Conservation (phyloP, 1,140 invertebrate genomes). For the Drosophila mayri region DNA sequence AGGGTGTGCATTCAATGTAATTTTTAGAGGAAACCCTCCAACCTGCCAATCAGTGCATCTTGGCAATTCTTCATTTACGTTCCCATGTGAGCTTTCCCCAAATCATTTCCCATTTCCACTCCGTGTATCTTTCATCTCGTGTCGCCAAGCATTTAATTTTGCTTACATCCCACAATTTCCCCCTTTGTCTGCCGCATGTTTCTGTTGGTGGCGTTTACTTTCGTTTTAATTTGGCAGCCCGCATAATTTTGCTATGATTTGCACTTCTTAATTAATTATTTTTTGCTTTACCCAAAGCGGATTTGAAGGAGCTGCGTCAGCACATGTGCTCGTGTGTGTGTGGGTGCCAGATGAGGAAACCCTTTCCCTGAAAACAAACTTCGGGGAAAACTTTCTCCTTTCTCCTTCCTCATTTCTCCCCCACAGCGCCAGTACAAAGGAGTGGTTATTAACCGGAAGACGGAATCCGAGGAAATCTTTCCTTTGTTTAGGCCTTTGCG, state of each 20-base stretch:
- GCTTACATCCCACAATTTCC: constrained; percentile 36
- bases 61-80: constrained; percentile 14
- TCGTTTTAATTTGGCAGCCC: constrained; percentile 76
- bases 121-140: constrained; percentile 35
- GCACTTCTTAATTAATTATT: constrained; percentile 83
- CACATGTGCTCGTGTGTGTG: constrained; percentile 18
- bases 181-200: constrained; percentile 34
- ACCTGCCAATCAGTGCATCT: background rate
- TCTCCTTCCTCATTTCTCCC: constrained; percentile 45
- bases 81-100: background rate
- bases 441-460: constrained; percentile 47
- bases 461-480: constrained; percentile 24
- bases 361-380: constrained; percentile 52
- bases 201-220: constrained; percentile 70
- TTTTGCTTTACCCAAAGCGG: constrained; percentile 67
- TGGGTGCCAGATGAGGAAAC: constrained; percentile 12
- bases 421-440: constrained; percentile 18
- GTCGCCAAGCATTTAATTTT: constrained; percentile 44
- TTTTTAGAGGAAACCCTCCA: background rate
- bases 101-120: constrained; percentile 4
- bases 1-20: background rate
- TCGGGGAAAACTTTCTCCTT: constrained; percentile 55
- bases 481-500: constrained; percentile 28
- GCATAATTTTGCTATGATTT: constrained; percentile 82
- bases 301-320: constrained; percentile 66